Evolutionary conservation across 2,797 vertebrate species (phyloP).

Genomic region (Adelosebastes latens): DNA sequence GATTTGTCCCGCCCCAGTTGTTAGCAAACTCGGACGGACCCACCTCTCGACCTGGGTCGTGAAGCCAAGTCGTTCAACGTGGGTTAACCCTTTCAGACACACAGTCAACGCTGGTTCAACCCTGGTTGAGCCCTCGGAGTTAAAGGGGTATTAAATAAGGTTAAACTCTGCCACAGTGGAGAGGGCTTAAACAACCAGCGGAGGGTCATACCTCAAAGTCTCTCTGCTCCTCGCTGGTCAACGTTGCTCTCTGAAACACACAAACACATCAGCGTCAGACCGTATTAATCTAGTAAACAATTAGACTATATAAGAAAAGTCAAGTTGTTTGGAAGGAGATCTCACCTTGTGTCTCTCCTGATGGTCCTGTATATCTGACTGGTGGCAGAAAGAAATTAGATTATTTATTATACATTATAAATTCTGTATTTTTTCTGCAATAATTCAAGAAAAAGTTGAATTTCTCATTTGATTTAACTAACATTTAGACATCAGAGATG

Average conservation of each 20-base stretch:
- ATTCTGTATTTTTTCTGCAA: background rate
- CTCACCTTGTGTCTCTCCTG: conserved; percentile 72
- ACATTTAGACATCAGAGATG: background rate
- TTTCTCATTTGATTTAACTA: background rate
- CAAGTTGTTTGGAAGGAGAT: background rate
- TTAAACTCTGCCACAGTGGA: conserved; percentile 81
- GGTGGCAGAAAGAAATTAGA: conserved; percentile 11
- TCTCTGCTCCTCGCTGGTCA: conserved; percentile 83
- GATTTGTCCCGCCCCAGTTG: too few relatives aligned
- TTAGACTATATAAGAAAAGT: background rate
- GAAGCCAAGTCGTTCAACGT: too few relatives aligned
- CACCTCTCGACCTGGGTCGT: too few relatives aligned
- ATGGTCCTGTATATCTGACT: conserved; percentile 40
- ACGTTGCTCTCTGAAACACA: conserved; percentile 86
- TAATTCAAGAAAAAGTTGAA: background rate
- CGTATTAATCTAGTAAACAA: background rate
- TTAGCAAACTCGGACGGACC: too few relatives aligned
- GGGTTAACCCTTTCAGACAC: too few relatives aligned
- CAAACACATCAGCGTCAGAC: conserved; percentile 6
- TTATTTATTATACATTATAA: background rate
- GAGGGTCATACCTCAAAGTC: conserved; percentile 82
- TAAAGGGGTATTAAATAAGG: conserved; percentile 84
- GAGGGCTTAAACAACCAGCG: background rate
- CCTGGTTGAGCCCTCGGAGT: too few relatives aligned
- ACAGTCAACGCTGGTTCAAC: too few relatives aligned